Conservation (phyloP, 2,888 invertebrate species). For the Chironomus tentans region DNA sequence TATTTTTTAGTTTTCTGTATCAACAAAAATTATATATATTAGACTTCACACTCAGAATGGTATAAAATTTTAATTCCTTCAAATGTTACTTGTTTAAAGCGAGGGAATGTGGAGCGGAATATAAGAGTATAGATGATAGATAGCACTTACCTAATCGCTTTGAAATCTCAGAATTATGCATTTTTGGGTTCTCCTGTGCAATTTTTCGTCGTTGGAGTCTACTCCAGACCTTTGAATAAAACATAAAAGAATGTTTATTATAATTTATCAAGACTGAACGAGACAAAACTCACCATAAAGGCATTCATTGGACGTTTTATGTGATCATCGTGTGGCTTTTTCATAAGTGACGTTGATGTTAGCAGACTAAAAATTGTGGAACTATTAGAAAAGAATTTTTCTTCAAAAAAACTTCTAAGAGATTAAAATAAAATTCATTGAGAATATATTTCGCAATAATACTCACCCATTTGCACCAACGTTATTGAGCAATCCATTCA, state of each 20-base stretch:
- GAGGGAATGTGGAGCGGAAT: no score
- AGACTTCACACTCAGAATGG: no score
- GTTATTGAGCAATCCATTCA: conserved; percentile 25
- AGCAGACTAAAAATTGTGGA: conserved; percentile 24
- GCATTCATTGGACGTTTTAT: conserved; percentile 83
- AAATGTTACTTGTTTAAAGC: no score
- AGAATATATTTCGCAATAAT: neutral
- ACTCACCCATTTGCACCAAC: conserved; percentile 24
- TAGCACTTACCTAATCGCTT: conserved; percentile 74
- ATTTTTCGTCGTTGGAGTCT: conserved; percentile 62
- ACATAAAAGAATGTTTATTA: neutral
- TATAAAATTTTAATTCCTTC: no score
- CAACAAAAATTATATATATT: no score
- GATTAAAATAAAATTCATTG: neutral
- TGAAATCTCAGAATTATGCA: conserved; percentile 85
- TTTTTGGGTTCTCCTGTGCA: conserved; percentile 95
- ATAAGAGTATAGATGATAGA: no score
- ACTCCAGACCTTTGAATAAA: conserved; percentile 5
- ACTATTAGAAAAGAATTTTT: conserved; percentile 19
- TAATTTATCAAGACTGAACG: conserved; percentile 29
- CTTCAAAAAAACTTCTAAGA: neutral
- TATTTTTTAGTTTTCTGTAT: no score
- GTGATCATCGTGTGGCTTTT: conserved; percentile 23
- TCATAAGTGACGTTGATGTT: conserved; percentile 19
- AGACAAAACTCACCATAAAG: conserved; percentile 98